These are phyloP conservation scores for Herpetotheres cachinnans DNA, from an alignment of 2,113 vertebrate species.

Conservation along the genomic window DNA sequence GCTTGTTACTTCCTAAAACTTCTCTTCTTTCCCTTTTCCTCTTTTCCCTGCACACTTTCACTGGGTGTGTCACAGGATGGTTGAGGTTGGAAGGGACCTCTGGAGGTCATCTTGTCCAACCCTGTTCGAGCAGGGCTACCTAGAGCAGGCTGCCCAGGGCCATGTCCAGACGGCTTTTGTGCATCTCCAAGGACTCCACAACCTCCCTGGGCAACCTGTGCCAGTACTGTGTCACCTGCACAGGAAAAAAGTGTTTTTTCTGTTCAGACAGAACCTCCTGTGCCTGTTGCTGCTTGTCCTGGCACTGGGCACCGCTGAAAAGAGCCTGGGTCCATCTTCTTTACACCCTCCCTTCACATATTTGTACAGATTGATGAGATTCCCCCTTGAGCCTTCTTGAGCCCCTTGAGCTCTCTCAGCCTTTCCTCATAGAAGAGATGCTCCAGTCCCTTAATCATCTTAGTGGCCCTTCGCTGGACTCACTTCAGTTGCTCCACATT, in stretches of 20 bases:
- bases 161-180: no score
- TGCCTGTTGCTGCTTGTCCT: no score
- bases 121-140: neutral
- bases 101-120: neutral
- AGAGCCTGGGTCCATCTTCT: no score
- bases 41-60: neutral
- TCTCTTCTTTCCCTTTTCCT: neutral
- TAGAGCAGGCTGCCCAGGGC: no score
- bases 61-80: neutral
- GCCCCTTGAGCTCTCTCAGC: neutral
- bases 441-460: neutral
- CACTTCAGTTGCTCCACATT: neutral
- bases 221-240: no score
- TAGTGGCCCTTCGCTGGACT: neutral
- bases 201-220: no score
- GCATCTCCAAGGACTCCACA: no score
- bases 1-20: neutral
- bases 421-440: neutral
- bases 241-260: no score
- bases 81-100: neutral
- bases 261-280: no score
- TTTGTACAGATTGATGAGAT: neutral
- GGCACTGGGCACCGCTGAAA: no score
- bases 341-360: no score
- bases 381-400: neutral